Percentiles rank a stretch among this genome's conserved stretches.
Evolutionary conservation across 2,113 vertebrate species (phyloP).

Genomic region (Mellivora capensis): DNA sequence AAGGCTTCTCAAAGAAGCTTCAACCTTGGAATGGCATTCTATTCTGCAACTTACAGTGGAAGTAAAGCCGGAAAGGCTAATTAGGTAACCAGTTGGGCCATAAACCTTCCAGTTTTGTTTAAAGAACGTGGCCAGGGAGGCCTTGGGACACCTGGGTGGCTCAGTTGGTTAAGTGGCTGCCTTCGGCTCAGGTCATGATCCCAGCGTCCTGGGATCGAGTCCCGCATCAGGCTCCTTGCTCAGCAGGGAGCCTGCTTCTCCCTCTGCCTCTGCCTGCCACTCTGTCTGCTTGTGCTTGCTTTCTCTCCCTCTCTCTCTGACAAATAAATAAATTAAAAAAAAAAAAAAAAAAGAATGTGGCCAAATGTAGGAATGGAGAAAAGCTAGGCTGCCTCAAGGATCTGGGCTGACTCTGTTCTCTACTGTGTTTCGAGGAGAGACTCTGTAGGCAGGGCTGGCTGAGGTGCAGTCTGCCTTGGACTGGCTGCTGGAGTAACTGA

Average conservation of each 20-base stretch:
- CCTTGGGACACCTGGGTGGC: too few species aligned
- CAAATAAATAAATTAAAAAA: too few species aligned
- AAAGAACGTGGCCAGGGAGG: not conserved
- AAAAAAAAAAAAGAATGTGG: too few species aligned
- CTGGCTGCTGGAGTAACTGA: too few species aligned
- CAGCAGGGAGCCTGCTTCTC: too few species aligned
- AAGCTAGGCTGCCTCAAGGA: not conserved
- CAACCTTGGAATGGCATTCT: not conserved
- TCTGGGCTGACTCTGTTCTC: accelerated
- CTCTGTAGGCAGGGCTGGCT: accelerated
- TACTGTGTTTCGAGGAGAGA: not conserved
- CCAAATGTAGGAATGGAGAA: not conserved
- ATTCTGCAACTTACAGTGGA: not conserved
- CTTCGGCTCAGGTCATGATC: too few species aligned
- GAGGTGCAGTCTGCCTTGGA: not conserved
- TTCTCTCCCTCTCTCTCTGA: too few species aligned
- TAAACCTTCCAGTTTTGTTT: not conserved
- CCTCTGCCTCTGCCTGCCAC: too few species aligned
- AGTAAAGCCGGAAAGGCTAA: not conserved
- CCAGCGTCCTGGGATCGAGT: too few species aligned
- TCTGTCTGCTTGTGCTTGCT: too few species aligned
- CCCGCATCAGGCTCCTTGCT: too few species aligned
- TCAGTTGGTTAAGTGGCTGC: too few species aligned
- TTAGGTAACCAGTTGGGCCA: not conserved
- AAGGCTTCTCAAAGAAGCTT: not conserved